Evolutionary conservation across 2,113 vertebrate species (phyloP).

Genomic region (Arenaria interpres): DNA sequence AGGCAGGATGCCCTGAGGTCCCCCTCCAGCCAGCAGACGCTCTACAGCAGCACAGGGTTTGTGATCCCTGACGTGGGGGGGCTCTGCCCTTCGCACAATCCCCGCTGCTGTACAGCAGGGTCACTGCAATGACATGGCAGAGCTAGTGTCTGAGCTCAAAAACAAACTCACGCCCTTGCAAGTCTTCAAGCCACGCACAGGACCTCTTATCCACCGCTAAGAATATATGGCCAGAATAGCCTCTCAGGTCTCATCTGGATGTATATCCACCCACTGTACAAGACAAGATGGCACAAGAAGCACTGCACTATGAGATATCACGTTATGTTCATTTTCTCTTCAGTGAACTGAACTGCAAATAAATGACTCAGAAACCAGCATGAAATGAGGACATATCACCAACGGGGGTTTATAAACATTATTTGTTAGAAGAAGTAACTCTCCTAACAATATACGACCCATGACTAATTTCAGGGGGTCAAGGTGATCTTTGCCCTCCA

Average conservation of each 20-base stretch:
- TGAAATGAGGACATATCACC: conserved; percentile 37
- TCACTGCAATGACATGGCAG: background rate
- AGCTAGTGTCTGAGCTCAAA: background rate
- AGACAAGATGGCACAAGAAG: background rate
- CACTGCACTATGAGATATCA: background rate
- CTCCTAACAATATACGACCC: conserved; percentile 17
- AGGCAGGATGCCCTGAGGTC: background rate
- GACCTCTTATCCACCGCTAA: background rate
- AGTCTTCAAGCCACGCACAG: background rate
- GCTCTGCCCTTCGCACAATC: background rate
- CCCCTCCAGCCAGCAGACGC: background rate
- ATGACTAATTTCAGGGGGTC: conserved; percentile 66
- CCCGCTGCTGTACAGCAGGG: background rate
- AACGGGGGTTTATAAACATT: background rate
- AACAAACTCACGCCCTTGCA: background rate
- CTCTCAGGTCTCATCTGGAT: background rate
- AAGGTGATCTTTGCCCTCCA: conserved; percentile 68
- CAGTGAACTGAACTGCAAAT: conserved; percentile 6
- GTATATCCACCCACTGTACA: background rate
- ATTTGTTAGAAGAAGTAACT: conserved; percentile 25
- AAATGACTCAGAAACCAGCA: conserved; percentile 39
- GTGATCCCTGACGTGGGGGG: background rate
- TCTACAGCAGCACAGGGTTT: background rate
- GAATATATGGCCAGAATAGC: background rate
- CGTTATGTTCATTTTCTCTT: background rate